Base-by-base conservation (phyloP, 2,888 invertebrate genomes). In the Nineta flava region DNA sequence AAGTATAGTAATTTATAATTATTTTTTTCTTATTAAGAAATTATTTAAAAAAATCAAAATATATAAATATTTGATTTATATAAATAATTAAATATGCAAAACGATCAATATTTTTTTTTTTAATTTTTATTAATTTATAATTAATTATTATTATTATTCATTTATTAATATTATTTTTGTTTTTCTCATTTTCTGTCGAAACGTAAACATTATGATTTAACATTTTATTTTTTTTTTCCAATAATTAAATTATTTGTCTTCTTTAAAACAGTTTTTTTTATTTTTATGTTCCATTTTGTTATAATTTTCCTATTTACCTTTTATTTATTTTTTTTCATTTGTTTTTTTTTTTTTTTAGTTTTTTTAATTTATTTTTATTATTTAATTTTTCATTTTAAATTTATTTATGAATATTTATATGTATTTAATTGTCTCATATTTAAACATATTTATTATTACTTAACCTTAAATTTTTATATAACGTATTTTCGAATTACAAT, bases 161-260 rank as follows among this genome's bases (percentile, higher is more conserved):
- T 34, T 40, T 52, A 47, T 47, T 32, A 43, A 48, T 52, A 54
- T 56, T 56, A 48, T 50, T 57, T 55, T 56, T 57, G 55, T 53
- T 47, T 55, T 56, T 57, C 52, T 16, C 16, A 49, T 47, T 48
- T 47, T 45, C 43, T 48, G 52, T 50, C 32, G 10, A 45, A 26
- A 26, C 48, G 47, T 48, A 46, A 40, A 49, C 53, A 53, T 50
- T 51, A 55, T 56, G 53, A 45, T 16, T 55, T 26, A 26, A 26
- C 26, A 26, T 26, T 26, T 26, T 26, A 26, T 26, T 26, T 26
- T 26, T 59, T 55, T 56, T 54, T 57, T 58, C 52, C 50, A 12
- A 43, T 43, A 55, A 56, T 57, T 58, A 57, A 57, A 58, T 54
- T 55, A 52, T 58, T 59, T 60, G 56, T 54, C 58, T 57, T 34